These are phyloP conservation scores for Hipposideros larvatus DNA, from an alignment of 2,797 vertebrate species.

Conservation along the genomic window DNA sequence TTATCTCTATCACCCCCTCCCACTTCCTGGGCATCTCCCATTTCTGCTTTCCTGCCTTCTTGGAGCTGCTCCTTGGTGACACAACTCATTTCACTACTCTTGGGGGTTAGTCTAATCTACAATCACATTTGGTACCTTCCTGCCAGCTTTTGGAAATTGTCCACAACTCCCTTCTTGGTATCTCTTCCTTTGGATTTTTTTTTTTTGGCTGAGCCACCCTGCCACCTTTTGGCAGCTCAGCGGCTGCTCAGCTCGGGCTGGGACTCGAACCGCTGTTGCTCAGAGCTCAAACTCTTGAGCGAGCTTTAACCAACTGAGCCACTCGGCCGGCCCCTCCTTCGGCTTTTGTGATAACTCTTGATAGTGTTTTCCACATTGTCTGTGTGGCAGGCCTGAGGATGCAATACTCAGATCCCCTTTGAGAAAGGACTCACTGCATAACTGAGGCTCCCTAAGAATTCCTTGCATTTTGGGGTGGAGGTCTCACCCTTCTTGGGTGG, in stretches of 20 bases:
- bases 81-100: background rate
- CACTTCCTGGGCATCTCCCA: background rate
- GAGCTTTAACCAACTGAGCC: too few species aligned
- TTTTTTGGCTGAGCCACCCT: too few species aligned
- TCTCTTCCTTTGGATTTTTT: background rate
- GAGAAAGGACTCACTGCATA: background rate
- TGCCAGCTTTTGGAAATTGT: background rate
- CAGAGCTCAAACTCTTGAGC: too few species aligned
- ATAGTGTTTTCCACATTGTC: background rate
- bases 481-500: background rate
- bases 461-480: background rate
- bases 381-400: background rate
- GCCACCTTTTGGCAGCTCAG: too few species aligned
- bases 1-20: background rate
- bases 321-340: background rate
- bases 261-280: too few species aligned
- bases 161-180: background rate
- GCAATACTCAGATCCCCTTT: background rate
- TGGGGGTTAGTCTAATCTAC: background rate
- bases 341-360: conserved; percentile 1
- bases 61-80: background rate
- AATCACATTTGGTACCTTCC: background rate
- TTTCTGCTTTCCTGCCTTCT: background rate
- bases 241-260: too few species aligned
- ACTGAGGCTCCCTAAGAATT: background rate